Evolutionary conservation across 2,113 vertebrate species (phyloP), one percentile per base, ranked within the genome.

Genomic region (Lathamus discolor): DNA sequence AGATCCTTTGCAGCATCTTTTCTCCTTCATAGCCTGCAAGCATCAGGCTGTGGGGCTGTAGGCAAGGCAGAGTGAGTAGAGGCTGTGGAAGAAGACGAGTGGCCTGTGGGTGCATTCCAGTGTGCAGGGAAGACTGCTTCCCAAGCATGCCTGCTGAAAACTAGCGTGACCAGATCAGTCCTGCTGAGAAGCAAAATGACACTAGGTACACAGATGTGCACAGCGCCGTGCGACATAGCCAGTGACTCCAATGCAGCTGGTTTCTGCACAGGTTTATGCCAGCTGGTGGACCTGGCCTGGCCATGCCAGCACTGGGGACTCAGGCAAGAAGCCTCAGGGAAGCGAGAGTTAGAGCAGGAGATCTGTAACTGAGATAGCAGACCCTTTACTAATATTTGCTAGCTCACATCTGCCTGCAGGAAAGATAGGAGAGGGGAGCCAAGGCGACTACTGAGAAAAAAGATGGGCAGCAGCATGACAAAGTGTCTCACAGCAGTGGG

Each of bases 261-360:
- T 72, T 81, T 61, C 57, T 80, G 33, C 43, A 27, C 39, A 43
- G 54, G 41, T 51, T 63, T 79, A n/a, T 31, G 55, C 28, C 41
- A 68, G 17, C 44, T 43, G 44, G 12, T 20, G 48, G 39, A 22
- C 37, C 37, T 83, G 43, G 17, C n/a, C 29, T 63, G 48, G 25
- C 67, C 11, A 9, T 12, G n/a, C 41, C 23, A 23, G 48, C 0
- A 0, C 2, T 7, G 73, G 7, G 31, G 17, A 48, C 48, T 35
- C 2, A 1, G n/a, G 48, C 11, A 41, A 88, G 52, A 63, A 41
- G n/a, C 59, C 44, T 37, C 35, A 31, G 51, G 28, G 18, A 61
- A 64, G n/a, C 3, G 2, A 44, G 49, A 49, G n/a, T 43, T 70
- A 52, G 74, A 57, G 44, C 73, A 51, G 63, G 13, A 66, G 51